Percentiles rank a stretch among this genome's conserved stretches.
These are phyloP conservation scores for Bedellia somnulentella DNA, from an alignment of 2,888 invertebrate species.

Conservation along the genomic window DNA sequence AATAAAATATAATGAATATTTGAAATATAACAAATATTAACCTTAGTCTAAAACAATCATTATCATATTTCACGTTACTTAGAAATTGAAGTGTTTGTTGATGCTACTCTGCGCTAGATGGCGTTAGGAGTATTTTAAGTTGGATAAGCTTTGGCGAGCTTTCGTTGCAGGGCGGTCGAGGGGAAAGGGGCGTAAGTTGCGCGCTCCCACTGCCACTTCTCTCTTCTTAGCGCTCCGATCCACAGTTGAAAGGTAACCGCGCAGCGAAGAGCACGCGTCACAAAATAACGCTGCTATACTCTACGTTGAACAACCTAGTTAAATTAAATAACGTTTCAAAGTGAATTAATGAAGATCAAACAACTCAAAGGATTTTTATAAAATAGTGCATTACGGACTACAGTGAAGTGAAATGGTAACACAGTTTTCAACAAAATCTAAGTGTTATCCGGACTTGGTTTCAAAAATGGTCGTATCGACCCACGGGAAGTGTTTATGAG, in stretches of 20 bases:
- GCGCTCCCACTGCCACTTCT: conserved; percentile 47
- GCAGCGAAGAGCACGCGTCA: conserved; percentile 35
- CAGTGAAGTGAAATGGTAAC: conserved; percentile 51
- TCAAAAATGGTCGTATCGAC: conserved; percentile 62
- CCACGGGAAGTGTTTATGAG: conserved; percentile 59
- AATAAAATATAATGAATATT: too few species aligned
- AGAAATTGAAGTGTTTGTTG: too few species aligned
- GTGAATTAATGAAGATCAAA: conserved; percentile 23
- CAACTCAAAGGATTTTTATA: conserved; percentile 19
- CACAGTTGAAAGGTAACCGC: conserved; percentile 50
- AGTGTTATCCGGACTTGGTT: conserved; percentile 54
- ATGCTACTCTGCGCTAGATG: conserved; percentile 36
- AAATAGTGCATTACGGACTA: conserved; percentile 22
- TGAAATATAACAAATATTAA: too few species aligned
- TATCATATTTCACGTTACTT: too few species aligned
- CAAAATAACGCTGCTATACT: conserved; percentile 24
- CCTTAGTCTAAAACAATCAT: too few species aligned
- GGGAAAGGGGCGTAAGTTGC: conserved; percentile 31
- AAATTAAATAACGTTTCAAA: conserved; percentile 27
- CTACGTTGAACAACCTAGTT: too few species aligned
- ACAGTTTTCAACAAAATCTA: conserved; percentile 44
- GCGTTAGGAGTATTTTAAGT: background rate
- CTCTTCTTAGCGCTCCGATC: conserved; percentile 36
- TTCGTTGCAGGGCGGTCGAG: conserved; percentile 21
- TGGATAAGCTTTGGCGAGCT: too few species aligned